These are phyloP conservation scores for Callyntrura sp. DNA, from an alignment of 2,888 invertebrate genomes.

Conservation along the genomic window DNA sequence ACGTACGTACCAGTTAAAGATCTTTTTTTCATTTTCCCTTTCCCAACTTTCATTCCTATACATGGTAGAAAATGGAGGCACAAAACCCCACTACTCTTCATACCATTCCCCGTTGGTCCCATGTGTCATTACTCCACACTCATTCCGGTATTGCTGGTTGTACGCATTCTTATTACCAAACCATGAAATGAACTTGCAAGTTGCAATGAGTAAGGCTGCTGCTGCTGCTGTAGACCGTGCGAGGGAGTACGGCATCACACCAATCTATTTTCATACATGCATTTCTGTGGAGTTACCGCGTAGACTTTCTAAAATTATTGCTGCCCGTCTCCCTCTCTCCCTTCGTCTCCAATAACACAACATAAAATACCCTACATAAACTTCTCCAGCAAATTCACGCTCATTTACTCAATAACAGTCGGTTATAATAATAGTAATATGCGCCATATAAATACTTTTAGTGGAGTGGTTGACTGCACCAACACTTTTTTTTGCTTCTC, in stretches of 20 bases:
- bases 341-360: slow-evolving; percentile 42
- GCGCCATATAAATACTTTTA: slow-evolving; percentile 33
- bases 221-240: too few species aligned
- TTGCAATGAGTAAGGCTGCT: not conserved
- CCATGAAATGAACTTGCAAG: slow-evolving; percentile 64
- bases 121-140: slow-evolving; percentile 69
- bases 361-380: slow-evolving; percentile 23
- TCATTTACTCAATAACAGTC: slow-evolving; percentile 45
- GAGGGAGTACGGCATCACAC: not conserved
- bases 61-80: slow-evolving; percentile 23
- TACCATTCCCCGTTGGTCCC: slow-evolving; percentile 52
- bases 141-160: slow-evolving; percentile 41
- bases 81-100: not conserved
- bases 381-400: slow-evolving; percentile 27
- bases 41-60: slow-evolving; percentile 60
- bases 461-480: slow-evolving; percentile 8
- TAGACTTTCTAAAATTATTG: slow-evolving; percentile 55
- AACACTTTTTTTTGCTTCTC: not conserved
- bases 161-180: slow-evolving; percentile 64
- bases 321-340: slow-evolving; percentile 33
- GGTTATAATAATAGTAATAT: slow-evolving; percentile 31
- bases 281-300: not conserved
- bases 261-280: not conserved
- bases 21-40: slow-evolving; percentile 48
- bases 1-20: slow-evolving; percentile 57